A percentile compares a stretch with the other conserved stretches of the same genome.
phyloP scores from a whole-genome alignment of 2,797 vertebrate species.

The Pipistrellus pygmaeus region DNA sequence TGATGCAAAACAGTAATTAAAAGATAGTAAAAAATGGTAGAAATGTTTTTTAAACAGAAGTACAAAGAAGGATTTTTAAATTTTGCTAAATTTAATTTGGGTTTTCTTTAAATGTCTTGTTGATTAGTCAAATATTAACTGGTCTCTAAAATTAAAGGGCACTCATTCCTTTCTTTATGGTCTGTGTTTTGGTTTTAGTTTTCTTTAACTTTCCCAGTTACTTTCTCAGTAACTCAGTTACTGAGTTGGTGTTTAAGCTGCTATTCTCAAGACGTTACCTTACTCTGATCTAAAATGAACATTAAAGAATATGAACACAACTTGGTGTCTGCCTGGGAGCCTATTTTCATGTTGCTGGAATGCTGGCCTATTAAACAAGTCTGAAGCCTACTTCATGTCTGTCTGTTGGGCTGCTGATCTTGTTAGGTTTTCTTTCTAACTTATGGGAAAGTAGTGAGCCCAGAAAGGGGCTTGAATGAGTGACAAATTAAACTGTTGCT shows the following conservation, averaged over 20 bases:
- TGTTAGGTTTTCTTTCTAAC: background rate
- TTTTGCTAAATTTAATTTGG: conserved; percentile 3
- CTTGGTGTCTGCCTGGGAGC: background rate
- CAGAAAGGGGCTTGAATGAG: background rate
- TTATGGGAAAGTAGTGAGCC: background rate
- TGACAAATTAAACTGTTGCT: background rate
- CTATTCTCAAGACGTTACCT: background rate
- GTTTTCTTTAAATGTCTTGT: background rate
- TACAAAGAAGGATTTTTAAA: conserved; percentile 30
- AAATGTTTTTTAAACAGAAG: conserved; percentile 11
- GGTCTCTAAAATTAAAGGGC: background rate
- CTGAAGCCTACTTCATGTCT: background rate
- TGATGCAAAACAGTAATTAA: conserved; percentile 11
- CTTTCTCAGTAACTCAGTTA: background rate
- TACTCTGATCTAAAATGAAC: background rate
- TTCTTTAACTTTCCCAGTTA: background rate
- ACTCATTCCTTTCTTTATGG: conserved; percentile 20
- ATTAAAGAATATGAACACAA: background rate
- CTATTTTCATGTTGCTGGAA: background rate
- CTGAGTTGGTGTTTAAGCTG: conserved; percentile 16
- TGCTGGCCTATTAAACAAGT: background rate
- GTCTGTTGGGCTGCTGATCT: background rate
- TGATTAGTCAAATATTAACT: conserved; percentile 8
- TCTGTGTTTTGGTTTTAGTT: conserved; percentile 38
- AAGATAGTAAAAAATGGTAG: background rate